These are phyloP conservation scores for Zosterops hypoxanthus DNA, from an alignment of 2,113 vertebrate genomes.

Conservation along the genomic window DNA sequence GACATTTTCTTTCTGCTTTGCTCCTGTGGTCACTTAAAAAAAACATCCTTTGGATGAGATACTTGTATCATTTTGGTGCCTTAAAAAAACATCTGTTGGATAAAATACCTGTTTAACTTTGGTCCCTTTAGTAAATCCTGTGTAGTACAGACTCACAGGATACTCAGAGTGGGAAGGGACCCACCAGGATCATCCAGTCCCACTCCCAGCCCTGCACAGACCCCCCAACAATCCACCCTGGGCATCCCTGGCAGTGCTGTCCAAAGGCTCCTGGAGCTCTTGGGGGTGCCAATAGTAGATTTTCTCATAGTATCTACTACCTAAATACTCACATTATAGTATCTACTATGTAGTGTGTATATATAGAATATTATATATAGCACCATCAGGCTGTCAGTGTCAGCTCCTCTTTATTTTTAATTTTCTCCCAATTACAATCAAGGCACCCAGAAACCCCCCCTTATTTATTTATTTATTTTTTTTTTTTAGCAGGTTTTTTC, in stretches of 20 bases:
- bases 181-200: not conserved
- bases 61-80: not conserved
- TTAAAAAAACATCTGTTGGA: not conserved
- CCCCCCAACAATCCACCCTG: not conserved
- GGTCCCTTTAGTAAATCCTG: not conserved
- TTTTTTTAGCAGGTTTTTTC: not conserved
- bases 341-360: no score
- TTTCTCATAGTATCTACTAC: not conserved
- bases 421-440: not conserved
- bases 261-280: no score
- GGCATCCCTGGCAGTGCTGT: fast-evolving
- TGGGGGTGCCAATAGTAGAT: not conserved
- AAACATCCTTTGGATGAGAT: not conserved
- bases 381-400: not conserved
- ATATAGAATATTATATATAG: not conserved
- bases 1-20: not conserved
- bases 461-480: not conserved
- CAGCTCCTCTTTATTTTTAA: not conserved
- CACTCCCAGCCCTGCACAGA: not conserved
- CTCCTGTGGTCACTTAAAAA: not conserved
- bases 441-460: not conserved
- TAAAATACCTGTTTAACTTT: not conserved
- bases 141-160: not conserved
- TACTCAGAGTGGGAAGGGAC: not conserved
- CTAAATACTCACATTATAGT: not conserved